phyloP scores from a whole-genome alignment of 2,113 vertebrate species.

The Chaenogobius annularis region DNA sequence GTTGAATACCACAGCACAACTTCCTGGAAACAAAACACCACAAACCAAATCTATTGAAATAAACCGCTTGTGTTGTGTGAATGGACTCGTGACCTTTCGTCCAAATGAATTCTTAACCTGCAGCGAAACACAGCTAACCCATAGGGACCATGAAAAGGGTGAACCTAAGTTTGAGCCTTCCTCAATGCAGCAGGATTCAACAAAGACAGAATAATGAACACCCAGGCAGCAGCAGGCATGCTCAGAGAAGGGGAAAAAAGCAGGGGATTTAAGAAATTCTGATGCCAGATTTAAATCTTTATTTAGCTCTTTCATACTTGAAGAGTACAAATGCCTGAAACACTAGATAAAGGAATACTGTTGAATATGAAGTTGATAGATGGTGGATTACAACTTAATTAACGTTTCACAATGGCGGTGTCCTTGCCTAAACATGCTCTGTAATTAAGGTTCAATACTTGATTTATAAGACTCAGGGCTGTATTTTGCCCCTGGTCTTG shows the following conservation, averaged over 20 bases:
- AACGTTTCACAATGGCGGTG: constrained; percentile 29
- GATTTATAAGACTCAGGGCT: constrained; percentile 14
- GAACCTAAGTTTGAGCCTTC: constrained; percentile 36
- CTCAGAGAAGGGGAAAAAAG: constrained; percentile 16
- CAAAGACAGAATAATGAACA: constrained; percentile 58
- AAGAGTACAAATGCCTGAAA: background rate
- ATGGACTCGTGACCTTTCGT: constrained; percentile 40
- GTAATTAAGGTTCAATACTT: constrained; percentile 38
- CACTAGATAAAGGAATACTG: constrained; percentile 9
- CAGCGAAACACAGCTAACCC: constrained; percentile 31
- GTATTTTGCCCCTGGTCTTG: too few species aligned
- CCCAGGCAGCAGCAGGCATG: constrained; percentile 12
- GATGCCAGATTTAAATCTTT: constrained; percentile 17
- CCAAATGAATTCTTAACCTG: constrained; percentile 35
- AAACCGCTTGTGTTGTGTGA: constrained; percentile 26
- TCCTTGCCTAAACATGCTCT: constrained; percentile 10
- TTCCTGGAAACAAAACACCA: background rate
- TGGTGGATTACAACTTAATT: constrained; percentile 47
- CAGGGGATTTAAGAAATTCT: constrained; percentile 22
- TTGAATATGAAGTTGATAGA: constrained; percentile 16
- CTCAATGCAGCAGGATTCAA: constrained; percentile 38
- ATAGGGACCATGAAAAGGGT: constrained; percentile 25
- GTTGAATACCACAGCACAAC: background rate
- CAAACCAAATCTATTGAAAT: constrained; percentile 11
- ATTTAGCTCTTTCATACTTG: background rate